Conservation (phyloP, 2,888 invertebrate species). For the Meteorus colon region DNA sequence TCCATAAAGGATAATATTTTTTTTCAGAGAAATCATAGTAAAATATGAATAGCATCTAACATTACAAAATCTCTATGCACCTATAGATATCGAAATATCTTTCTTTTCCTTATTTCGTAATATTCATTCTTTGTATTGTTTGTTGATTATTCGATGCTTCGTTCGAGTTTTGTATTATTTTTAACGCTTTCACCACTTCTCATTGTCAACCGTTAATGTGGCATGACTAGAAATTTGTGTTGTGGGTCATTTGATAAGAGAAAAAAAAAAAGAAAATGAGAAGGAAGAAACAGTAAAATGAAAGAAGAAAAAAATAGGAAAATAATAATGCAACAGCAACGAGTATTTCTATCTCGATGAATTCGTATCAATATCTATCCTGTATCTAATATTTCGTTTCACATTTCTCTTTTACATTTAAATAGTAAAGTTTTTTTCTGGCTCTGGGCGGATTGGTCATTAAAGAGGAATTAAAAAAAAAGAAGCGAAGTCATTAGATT, state of each 20-base stretch:
- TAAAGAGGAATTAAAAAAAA: constrained; percentile 52
- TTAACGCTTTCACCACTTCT: constrained; percentile 46
- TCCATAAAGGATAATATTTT: neutral
- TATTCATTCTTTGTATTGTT: constrained; percentile 41
- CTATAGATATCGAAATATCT: constrained; percentile 59
- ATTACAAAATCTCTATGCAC: constrained; percentile 49
- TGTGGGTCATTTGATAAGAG: constrained; percentile 70
- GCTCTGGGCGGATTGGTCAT: constrained; percentile 67
- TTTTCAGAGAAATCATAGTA: constrained; percentile 48
- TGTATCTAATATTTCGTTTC: constrained; percentile 48
- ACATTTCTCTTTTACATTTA: constrained; percentile 1
- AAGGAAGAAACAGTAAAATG: neutral
- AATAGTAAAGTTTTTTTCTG: constrained; percentile 35
- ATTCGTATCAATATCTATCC: constrained; percentile 43
- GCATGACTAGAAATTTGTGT: constrained; percentile 70
- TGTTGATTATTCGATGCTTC: constrained; percentile 49
- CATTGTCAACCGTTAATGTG: constrained; percentile 46
- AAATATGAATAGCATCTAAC: constrained; percentile 68
- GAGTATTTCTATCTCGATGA: constrained; percentile 39
- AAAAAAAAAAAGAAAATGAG: constrained; percentile 40
- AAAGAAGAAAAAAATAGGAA: neutral
- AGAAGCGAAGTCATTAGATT: neutral
- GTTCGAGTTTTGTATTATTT: constrained; percentile 42
- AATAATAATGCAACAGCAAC: constrained; percentile 64
- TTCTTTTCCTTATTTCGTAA: constrained; percentile 39